Conservation (phyloP, 2,888 invertebrate species). For the Celastrina argiolus region DNA sequence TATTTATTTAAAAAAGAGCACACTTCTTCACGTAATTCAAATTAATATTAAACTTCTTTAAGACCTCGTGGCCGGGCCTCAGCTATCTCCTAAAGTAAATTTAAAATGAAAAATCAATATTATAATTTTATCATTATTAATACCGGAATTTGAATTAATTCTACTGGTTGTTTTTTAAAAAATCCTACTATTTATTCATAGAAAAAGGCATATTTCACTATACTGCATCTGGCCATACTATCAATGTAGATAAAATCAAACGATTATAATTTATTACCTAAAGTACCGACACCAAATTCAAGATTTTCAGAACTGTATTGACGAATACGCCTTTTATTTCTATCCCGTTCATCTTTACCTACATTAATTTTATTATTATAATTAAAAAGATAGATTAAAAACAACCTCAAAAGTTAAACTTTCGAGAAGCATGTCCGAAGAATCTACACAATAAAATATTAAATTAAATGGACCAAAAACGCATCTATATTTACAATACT, state of each 20-base stretch:
- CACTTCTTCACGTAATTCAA: no score
- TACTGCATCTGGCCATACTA: neutral
- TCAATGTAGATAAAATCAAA: slow-evolving; percentile 6
- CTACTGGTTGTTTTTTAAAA: no score
- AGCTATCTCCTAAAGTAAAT: no score
- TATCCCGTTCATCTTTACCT: neutral
- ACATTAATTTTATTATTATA: neutral
- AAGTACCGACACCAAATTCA: neutral
- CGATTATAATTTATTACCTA: neutral
- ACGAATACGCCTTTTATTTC: no score
- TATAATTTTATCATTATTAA: no score
- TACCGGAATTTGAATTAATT: no score
- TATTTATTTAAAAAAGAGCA: no score
- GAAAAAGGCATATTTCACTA: neutral
- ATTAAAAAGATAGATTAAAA: neutral
- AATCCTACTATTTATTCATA: neutral
- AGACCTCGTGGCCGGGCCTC: no score
- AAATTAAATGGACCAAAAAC: slow-evolving; percentile 9
- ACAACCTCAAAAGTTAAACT: neutral
- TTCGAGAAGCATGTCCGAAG: neutral
- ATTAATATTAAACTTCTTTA: no score
- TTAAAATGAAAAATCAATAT: no score
- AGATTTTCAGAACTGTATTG: neutral
- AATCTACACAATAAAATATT: neutral
- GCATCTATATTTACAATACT: slow-evolving; percentile 8